phyloP scores from a whole-genome alignment of 1,140 invertebrate genomes.

The Tetragonula clypearis region DNA sequence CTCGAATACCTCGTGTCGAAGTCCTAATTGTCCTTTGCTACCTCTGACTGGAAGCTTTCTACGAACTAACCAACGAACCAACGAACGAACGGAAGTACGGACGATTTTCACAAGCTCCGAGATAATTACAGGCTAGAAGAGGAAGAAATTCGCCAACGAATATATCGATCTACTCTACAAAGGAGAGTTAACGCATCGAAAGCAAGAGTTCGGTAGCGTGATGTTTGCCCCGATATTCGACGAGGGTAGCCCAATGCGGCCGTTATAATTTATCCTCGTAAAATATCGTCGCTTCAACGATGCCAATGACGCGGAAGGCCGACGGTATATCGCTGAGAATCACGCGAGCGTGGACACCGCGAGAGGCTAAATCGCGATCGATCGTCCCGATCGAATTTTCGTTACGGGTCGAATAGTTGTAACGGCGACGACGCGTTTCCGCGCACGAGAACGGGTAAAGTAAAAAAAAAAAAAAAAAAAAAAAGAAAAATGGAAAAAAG shows the following conservation, averaged over 20 bases:
- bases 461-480: too few species aligned
- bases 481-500: background rate
- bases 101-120: background rate
- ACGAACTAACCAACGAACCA: background rate
- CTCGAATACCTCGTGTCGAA: background rate
- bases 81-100: background rate
- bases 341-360: constrained; percentile 51
- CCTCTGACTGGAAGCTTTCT: background rate
- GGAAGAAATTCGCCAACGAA: background rate
- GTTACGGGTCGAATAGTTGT: background rate
- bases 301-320: constrained; percentile 63
- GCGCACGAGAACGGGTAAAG: background rate
- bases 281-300: constrained; percentile 69
- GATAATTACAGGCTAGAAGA: constrained; percentile 19
- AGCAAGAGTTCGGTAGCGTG: background rate
- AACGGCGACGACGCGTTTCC: background rate
- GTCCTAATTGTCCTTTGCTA: constrained; percentile 30
- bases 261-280: constrained; percentile 75
- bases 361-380: constrained; percentile 37
- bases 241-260: constrained; percentile 55
- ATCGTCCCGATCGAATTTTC: constrained; percentile 46
- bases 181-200: background rate
- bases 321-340: constrained; percentile 62
- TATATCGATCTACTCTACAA: background rate
- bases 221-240: constrained; percentile 23